Base-by-base conservation (phyloP, 2,888 invertebrate species). In the Rotaria sp. region DNA sequence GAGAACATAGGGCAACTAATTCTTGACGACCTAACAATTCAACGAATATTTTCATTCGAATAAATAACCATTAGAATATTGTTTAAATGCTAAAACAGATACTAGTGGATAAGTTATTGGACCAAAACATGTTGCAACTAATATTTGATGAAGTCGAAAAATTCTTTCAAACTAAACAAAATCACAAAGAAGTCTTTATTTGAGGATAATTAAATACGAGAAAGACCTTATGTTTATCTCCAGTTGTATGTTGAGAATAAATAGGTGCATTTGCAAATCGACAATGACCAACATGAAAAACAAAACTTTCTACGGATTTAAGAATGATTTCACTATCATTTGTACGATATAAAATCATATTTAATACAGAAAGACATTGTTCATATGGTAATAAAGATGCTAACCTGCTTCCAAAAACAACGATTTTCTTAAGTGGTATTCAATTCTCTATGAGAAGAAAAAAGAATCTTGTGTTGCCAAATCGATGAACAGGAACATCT, bases 341-440 rank as follows among this genome's bases (percentile, higher is more conserved):
- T 26, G 93, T 93, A 24, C 96, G 93, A 90, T 95, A 95, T 30
- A 99, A 91, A 0, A 95, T 94, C 18, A 96, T 93, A 91, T 98
- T 97, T 89, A 97, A 91, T 0, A 97, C 93, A 0, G 97, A 96
- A 95, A 98, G 96, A 92, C 96, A 96, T 88, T 96, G 95, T 91
- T 99, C 99, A 89, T 97, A 95, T 0, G 95, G 94, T 41, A 97
- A n/a, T n/a, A n/a, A n/a, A n/a, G n/a, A n/a, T n/a, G n/a, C n/a
- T n/a, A n/a, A n/a, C n/a, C n/a, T n/a, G n/a, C n/a, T n/a, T n/a
- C n/a, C n/a, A n/a, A n/a, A n/a, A n/a, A n/a, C n/a, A n/a, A n/a
- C n/a, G n/a, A n/a, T n/a, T n/a, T n/a, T n/a, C n/a, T n/a, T n/a
- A n/a, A n/a, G n/a, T n/a, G n/a, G n/a, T n/a, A n/a, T n/a, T n/a